Evolutionary conservation across 1,140 invertebrate genomes (phyloP), one percentile per base, ranked within the genome.

Genomic region (Drosophila cardini): DNA sequence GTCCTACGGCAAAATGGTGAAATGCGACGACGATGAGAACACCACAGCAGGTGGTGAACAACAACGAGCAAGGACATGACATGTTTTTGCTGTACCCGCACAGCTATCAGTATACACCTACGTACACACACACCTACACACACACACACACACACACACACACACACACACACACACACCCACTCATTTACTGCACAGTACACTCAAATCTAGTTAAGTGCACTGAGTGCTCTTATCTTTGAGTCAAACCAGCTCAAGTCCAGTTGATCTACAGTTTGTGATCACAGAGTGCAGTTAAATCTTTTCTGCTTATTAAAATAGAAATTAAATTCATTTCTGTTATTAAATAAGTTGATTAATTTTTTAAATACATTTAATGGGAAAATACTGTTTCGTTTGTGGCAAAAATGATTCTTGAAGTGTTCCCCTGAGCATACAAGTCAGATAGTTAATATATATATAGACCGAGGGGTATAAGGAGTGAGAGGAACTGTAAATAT

Each of bases 41-140:
- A 36, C 46, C 64, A 13, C 56, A 73, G 71, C 71, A 46, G 71
- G 71, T 69, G 71, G 71, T 34, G 68, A 61, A 34, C 48, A 68
- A 53, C 46, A 13, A 36, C 15, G 48, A 43, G 46, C 64, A 68
- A 48, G 56, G 71, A 73, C 64, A 53, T 32, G 11, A 46, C 38
- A 64, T 67, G 62, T 42, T 57, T 42, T 53, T 50, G 21, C 61
- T 6, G 50, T 18, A 30, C 52, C 26, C 40, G 40, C 21, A 62
- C 68, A 56, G 40, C 42, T 32, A 50, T 21, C 48, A 63, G 38
- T 16, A 46, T 16, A 40, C 32, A 8, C 4, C 1, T 9, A 21
- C 8, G 10, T n/a, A 53, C 15, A 4, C 30, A 18, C 16, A 13
- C 4, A 30, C n/a, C 8, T 6, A 48, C 18, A 30, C 34, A 36